Base-by-base conservation (phyloP, 2,888 invertebrate genomes). In the Synergus itoensis region DNA sequence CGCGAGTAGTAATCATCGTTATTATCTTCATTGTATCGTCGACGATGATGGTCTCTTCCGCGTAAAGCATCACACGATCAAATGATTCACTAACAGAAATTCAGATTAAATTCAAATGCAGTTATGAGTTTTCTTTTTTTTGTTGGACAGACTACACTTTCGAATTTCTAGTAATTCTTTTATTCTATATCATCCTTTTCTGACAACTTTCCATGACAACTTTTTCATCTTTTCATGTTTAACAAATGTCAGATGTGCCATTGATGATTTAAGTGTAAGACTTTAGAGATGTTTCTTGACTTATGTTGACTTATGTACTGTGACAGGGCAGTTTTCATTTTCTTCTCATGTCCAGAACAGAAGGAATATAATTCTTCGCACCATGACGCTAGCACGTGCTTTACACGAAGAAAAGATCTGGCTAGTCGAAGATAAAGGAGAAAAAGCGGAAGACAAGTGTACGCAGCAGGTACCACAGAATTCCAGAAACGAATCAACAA, bases 371-470 rank as follows among this genome's bases (percentile, higher is more conserved):
- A 64, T 40, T 64, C 63, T 64, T 64, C 36, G 40, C 63, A 16
- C 36, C 36, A 64, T 64, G 40, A 64, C 36, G 36, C 40, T 64
- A 64, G 63, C 63, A 64, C 63, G 63, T 64, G 63, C 63, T 64
- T 64, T 14, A n/a, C 63, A 64, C 63, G 36, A 64, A 5, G 64
- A 64, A 40, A 64, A 16, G 14, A 1, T n/a, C 40, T 64, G 11
- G 2, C 4, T 7, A n/a, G 64, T 40, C 12, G 40, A 64, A 40
- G 64, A 64, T 64, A 36, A 14, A 64, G 40, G 36, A 40, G 8
- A 40, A 36, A 28, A 57, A 57, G 57, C 57, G 18, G 18, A 57
- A 57, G 57, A 57, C 18, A 57, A 18, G 57, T 21, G 18, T 21
- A 57, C 11, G 18, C 11, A 18, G 36, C 62, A 28, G 62, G 62